phyloP scores from a whole-genome alignment of 2,113 vertebrate species.

The Chloropsis hardwickii region DNA sequence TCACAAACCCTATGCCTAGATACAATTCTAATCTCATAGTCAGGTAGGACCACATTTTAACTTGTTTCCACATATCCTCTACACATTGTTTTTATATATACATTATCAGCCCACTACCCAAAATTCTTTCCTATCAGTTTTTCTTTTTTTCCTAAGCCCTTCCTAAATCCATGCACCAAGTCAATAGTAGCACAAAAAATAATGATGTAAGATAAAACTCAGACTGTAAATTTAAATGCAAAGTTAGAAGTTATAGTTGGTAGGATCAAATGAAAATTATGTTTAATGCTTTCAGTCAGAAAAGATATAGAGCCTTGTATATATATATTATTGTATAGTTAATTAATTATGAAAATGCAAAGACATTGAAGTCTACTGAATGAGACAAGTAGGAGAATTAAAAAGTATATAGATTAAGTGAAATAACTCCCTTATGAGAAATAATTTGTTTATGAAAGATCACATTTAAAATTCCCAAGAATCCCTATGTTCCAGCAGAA shows the following conservation, averaged over 20 bases:
- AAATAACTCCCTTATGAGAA: not conserved
- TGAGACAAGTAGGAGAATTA: not conserved
- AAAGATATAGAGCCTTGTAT: not conserved
- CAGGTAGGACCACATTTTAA: not conserved
- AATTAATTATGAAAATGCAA: not conserved
- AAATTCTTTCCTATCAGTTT: not conserved
- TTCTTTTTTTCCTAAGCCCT: not conserved
- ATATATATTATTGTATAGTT: not conserved
- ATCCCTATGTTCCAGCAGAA: not conserved
- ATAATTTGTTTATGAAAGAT: not conserved
- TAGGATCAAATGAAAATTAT: not conserved
- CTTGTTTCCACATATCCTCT: not conserved
- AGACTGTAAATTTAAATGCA: not conserved
- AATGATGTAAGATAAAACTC: not conserved
- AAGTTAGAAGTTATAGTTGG: not conserved
- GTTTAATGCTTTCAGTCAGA: not conserved
- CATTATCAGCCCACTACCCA: not conserved
- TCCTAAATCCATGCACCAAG: not conserved
- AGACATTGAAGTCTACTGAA: not conserved
- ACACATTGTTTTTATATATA: not conserved
- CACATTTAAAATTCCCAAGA: not conserved
- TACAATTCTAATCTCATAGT: not conserved
- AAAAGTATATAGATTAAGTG: not conserved
- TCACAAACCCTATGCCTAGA: accelerated
- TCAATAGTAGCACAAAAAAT: not conserved